phyloP scores from a whole-genome alignment of 2,888 invertebrate species.

The Ypsolopha sequella region DNA sequence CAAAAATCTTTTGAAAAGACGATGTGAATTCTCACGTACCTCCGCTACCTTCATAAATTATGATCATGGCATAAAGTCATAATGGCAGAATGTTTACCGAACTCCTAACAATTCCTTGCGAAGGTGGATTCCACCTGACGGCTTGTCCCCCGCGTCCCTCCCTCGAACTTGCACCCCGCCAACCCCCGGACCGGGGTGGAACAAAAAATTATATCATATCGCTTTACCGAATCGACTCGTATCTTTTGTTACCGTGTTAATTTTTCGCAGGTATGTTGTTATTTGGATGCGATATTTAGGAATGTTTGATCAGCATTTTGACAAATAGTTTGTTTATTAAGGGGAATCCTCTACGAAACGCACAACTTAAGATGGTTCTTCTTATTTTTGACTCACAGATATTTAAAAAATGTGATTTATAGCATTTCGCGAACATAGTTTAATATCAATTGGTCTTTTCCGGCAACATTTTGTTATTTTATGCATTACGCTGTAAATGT shows the following conservation, averaged over 20 bases:
- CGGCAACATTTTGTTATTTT: too few relatives aligned
- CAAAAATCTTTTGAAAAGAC: neutral
- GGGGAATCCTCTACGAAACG: too few relatives aligned
- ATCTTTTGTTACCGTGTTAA: constrained; percentile 33
- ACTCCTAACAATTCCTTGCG: constrained; percentile 20
- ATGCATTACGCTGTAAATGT: too few relatives aligned
- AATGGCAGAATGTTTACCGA: neutral
- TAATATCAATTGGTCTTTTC: too few relatives aligned
- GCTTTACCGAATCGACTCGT: constrained; percentile 54
- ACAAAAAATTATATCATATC: constrained; percentile 58
- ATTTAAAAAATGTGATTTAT: too few relatives aligned
- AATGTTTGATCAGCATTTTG: neutral
- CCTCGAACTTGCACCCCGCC: constrained; percentile 9
- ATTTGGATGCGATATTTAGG: neutral
- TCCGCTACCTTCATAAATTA: constrained; percentile 30
- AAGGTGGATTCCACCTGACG: constrained; percentile 47
- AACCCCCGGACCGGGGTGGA: constrained; percentile 14
- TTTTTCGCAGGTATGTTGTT: neutral
- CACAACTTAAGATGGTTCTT: too few relatives aligned
- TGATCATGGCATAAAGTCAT: constrained; percentile 7
- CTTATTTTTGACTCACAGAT: too few relatives aligned
- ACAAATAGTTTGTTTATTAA: neutral
- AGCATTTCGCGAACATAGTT: too few relatives aligned
- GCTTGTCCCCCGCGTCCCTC: constrained; percentile 11
- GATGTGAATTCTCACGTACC: constrained; percentile 29